phyloP scores from a whole-genome alignment of 2,888 invertebrate species.

The Tipula vernalis region DNA sequence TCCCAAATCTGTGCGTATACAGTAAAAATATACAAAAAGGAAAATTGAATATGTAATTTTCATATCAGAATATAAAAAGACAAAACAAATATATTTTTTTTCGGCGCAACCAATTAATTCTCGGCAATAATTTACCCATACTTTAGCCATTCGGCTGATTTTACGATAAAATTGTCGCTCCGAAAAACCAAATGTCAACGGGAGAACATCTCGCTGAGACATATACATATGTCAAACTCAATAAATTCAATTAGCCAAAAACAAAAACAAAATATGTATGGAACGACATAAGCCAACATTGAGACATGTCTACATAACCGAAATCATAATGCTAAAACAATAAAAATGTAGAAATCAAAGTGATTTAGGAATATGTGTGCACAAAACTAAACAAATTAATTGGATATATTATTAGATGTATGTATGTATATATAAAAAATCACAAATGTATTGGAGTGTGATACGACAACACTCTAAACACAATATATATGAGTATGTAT shows the following conservation, averaged over 20 bases:
- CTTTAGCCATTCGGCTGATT: neutral
- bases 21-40: no score
- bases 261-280: neutral
- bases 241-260: neutral
- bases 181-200: neutral
- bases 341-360: neutral
- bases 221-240: neutral
- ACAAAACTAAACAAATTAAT: neutral
- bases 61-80: no score
- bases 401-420: neutral
- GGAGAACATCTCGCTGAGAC: neutral
- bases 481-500: neutral
- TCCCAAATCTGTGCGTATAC: no score
- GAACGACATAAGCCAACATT: neutral
- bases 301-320: neutral
- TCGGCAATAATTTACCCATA: no score
- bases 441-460: neutral
- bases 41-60: no score
- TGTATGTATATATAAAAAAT: neutral
- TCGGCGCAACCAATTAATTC: neutral
- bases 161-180: neutral
- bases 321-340: neutral
- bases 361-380: neutral
- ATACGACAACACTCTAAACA: neutral
- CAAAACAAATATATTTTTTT: no score